Percentiles rank a stretch among this genome's conserved stretches.
Conservation (phyloP, 2,888 invertebrate species). For the Bursaphelenchus okinawaensis region DNA sequence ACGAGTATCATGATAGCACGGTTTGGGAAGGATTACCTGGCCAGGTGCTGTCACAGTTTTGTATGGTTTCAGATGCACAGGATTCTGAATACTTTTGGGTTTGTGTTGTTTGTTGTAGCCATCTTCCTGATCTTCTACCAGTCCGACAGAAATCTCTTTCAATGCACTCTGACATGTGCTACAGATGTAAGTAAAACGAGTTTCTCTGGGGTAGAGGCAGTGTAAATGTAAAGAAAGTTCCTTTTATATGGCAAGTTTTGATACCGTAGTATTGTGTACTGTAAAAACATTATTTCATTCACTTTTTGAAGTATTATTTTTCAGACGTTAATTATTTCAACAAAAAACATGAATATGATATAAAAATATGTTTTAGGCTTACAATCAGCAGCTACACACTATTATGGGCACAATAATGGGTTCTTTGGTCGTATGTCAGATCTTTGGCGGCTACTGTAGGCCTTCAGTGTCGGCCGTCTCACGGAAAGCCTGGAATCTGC, state of each 20-base stretch:
- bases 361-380: constrained; percentile 8
- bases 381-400: constrained; percentile 3
- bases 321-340: too few species aligned
- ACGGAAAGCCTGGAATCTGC: constrained; percentile 7
- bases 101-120: too few species aligned
- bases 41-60: constrained; percentile 1
- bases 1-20: constrained; percentile 7
- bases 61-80: constrained; percentile 16
- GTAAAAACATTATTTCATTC: too few species aligned
- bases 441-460: constrained; percentile 12
- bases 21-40: constrained; percentile 11
- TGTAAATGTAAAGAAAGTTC: too few species aligned
- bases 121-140: constrained; percentile 9
- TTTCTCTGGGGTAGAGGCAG: background rate
- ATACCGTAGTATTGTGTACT: too few species aligned
- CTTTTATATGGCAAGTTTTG: too few species aligned
- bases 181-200: constrained; percentile 4
- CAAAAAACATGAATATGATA: too few species aligned
- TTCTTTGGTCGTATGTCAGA: background rate
- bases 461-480: constrained; percentile 3
- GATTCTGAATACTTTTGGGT: background rate
- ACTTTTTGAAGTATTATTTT: too few species aligned
- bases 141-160: background rate
- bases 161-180: background rate
- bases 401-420: constrained; percentile 10